These are phyloP conservation scores for Zosterops hypoxanthus DNA, from an alignment of 2,113 vertebrate genomes.

Conservation along the genomic window DNA sequence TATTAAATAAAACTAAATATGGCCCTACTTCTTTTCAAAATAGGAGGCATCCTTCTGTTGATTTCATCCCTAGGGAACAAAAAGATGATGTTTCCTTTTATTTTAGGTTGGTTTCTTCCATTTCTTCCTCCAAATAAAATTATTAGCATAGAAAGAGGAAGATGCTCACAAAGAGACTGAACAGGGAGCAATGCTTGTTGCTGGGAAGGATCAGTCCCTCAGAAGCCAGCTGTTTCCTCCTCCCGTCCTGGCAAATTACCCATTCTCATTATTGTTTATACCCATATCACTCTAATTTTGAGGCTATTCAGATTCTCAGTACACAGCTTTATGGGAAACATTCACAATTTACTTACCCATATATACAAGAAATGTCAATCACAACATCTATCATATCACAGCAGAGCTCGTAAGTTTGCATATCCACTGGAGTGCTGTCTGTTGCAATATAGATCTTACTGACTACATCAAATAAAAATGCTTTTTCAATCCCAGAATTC, in stretches of 20 bases:
- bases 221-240: not conserved
- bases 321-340: not conserved
- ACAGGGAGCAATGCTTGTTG: not conserved
- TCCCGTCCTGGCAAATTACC: not conserved
- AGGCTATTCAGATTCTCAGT: not conserved
- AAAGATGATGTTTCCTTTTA: not conserved
- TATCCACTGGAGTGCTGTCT: conserved; percentile 87
- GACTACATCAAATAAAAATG: conserved; percentile 89
- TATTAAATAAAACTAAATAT: not conserved
- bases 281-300: not conserved
- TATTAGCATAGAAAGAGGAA: not conserved
- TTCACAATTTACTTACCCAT: conserved; percentile 79
- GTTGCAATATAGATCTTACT: conserved; percentile 89
- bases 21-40: not conserved
- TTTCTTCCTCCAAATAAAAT: not conserved
- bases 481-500: conserved; percentile 91
- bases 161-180: not conserved
- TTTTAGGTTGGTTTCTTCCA: not conserved
- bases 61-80: not conserved
- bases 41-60: not conserved
- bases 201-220: not conserved
- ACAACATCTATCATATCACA: conserved; percentile 91
- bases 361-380: conserved; percentile 89
- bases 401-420: conserved; percentile 87
- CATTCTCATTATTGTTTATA: not conserved